phyloP scores from a whole-genome alignment of 2,888 invertebrate genomes.

The Drosophila merina region DNA sequence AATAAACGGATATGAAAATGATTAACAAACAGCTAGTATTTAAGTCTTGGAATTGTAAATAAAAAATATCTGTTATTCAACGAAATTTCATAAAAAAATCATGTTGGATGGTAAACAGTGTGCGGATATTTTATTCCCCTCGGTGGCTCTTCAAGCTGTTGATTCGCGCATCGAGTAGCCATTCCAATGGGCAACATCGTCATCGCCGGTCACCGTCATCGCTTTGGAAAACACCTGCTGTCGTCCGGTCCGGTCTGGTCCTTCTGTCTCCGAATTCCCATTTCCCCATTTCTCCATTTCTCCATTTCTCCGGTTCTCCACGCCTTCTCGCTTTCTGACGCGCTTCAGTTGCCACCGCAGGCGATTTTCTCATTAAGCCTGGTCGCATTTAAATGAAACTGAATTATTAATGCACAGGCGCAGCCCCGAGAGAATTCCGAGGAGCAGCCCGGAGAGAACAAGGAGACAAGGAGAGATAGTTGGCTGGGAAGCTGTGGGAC shows the following conservation, averaged over 20 bases:
- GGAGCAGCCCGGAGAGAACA: slow-evolving; percentile 11
- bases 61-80: neutral
- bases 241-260: neutral
- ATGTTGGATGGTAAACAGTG: slow-evolving; percentile 11
- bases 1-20: too few relatives aligned
- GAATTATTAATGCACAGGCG: slow-evolving; percentile 72
- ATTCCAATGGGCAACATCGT: slow-evolving; percentile 45
- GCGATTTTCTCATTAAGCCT: slow-evolving; percentile 78
- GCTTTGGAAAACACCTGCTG: slow-evolving; percentile 38
- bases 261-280: slow-evolving; percentile 17
- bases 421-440: slow-evolving; percentile 45
- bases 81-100: neutral
- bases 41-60: neutral
- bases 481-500: slow-evolving; percentile 25
- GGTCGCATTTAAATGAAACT: slow-evolving; percentile 77
- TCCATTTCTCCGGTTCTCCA: slow-evolving; percentile 13
- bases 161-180: slow-evolving; percentile 52
- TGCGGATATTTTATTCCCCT: slow-evolving; percentile 7
- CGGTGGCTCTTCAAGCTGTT: slow-evolving; percentile 35
- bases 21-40: neutral
- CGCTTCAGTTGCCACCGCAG: slow-evolving; percentile 61
- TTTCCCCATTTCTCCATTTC: slow-evolving; percentile 5
- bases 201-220: slow-evolving; percentile 14
- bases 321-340: slow-evolving; percentile 24
- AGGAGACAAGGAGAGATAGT: slow-evolving; percentile 25